Evolutionary conservation across 2,113 vertebrate species (phyloP).

Genomic region (Oreochromis niloticus): DNA sequence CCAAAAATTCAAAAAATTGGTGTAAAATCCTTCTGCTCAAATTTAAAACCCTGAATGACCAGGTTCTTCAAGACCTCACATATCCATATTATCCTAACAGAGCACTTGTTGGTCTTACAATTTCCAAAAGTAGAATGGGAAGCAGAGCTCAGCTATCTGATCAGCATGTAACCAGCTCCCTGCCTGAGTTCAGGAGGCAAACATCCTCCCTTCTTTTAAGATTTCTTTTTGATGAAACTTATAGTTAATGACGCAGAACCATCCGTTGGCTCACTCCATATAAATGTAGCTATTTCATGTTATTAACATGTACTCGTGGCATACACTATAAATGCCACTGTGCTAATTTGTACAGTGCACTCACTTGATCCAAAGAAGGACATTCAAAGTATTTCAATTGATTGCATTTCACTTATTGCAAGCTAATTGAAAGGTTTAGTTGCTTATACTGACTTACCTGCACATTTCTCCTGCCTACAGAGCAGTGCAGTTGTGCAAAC

Average conservation of each 20-base stretch:
- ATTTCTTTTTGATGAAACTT: background rate
- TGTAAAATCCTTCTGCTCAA: background rate
- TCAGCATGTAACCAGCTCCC: background rate
- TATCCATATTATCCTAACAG: background rate
- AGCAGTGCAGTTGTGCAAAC: background rate
- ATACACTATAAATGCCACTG: background rate
- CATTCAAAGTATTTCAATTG: background rate
- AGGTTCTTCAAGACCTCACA: background rate
- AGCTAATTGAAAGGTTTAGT: background rate
- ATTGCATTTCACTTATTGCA: background rate
- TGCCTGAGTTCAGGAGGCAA: background rate
- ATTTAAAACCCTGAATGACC: background rate
- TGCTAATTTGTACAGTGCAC: background rate
- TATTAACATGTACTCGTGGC: background rate
- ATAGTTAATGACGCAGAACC: background rate
- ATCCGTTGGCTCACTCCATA: background rate
- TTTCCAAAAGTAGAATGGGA: background rate
- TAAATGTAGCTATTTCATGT: background rate
- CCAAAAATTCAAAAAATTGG: background rate
- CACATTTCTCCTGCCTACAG: background rate
- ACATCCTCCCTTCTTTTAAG: background rate
- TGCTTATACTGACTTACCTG: background rate
- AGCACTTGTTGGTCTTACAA: background rate
- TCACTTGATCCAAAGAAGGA: background rate
- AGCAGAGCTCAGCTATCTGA: background rate